phyloP scores from a whole-genome alignment of 2,888 invertebrate genomes.

The Mythimna ferrago region DNA sequence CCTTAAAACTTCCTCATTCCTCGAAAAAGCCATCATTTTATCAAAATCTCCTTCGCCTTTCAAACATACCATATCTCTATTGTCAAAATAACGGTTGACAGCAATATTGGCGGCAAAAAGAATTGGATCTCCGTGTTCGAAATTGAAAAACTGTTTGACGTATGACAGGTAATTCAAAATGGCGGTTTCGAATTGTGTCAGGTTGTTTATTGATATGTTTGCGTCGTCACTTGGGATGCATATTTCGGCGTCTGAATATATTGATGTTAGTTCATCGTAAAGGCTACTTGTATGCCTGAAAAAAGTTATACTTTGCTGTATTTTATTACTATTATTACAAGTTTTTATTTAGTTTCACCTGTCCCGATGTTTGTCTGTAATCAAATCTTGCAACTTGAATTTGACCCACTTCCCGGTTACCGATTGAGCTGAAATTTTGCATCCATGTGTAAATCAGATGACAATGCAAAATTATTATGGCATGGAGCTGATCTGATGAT shows the following conservation, averaged over 20 bases:
- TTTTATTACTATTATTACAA: no score
- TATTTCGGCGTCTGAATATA: slow-evolving; percentile 90
- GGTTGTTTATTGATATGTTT: slow-evolving; percentile 61
- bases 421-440: no score
- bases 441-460: no score
- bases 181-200: slow-evolving; percentile 73
- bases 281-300: slow-evolving; percentile 85
- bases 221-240: slow-evolving; percentile 82
- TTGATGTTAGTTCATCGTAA: slow-evolving; percentile 89
- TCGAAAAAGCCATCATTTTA: slow-evolving; percentile 88
- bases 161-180: slow-evolving; percentile 74
- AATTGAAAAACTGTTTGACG: slow-evolving; percentile 60
- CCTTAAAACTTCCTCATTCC: slow-evolving; percentile 85
- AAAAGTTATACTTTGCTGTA: slow-evolving; percentile 23
- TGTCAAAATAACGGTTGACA: slow-evolving; percentile 32
- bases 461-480: no score
- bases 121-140: slow-evolving; percentile 52
- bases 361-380: no score
- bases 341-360: no score
- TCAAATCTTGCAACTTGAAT: no score
- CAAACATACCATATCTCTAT: slow-evolving; percentile 83
- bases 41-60: slow-evolving; percentile 92
- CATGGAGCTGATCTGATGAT: no score
- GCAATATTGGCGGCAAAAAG: slow-evolving; percentile 65
- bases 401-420: no score